Base-by-base conservation (phyloP, 2,888 invertebrate genomes). In the Sisyra nigra region DNA sequence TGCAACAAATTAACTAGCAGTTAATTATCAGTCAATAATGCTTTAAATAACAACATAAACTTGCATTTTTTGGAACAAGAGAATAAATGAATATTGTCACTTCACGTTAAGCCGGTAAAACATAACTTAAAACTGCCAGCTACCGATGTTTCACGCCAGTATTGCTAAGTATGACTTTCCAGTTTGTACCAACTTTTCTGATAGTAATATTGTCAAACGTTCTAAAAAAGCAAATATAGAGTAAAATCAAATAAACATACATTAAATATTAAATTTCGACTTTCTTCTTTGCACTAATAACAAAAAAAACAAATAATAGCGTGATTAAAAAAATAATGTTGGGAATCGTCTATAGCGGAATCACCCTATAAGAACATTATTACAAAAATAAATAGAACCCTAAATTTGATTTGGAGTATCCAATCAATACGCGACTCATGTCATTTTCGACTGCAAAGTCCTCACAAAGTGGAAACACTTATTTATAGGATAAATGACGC, bases 121-220 rank as follows among this genome's bases (percentile, higher is more conserved):
- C 11, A 34, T 34, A 34, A 34, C 41, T 34, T 33, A 32, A 41
- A 41, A 41, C 41, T 41, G 41, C 19, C 42, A 36, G n/a, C 36
- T 36, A 24, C 42, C 34, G 9, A 34, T 42, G 42, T 42, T 42
- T 42, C 24, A 36, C 42, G 42, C 41, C 8, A 41, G 32, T 41
- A 19, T 34, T 33, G 41, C 41, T 34, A 41, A 11, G 4, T 34
- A 41, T 34, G 34, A 41, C 15, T 41, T 41, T 34, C 13, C 41
- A 41, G 41, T 34, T 35, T n/a, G 18, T 14, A 41, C 7, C 14
- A 41, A 34, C 15, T 34, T 15, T 41, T 35, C 34, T 13, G 34
- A 41, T 41, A 34, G 14, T 41, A 7, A 41, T 11, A 9, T 35
- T 41, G 11, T 34, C 32, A 41, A 41, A 34, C 41, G 41, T n/a